Percentiles rank a stretch among this genome's conserved stretches.
Evolutionary conservation across 2,888 invertebrate genomes (phyloP).

Genomic region (Pilophorus perplexus): DNA sequence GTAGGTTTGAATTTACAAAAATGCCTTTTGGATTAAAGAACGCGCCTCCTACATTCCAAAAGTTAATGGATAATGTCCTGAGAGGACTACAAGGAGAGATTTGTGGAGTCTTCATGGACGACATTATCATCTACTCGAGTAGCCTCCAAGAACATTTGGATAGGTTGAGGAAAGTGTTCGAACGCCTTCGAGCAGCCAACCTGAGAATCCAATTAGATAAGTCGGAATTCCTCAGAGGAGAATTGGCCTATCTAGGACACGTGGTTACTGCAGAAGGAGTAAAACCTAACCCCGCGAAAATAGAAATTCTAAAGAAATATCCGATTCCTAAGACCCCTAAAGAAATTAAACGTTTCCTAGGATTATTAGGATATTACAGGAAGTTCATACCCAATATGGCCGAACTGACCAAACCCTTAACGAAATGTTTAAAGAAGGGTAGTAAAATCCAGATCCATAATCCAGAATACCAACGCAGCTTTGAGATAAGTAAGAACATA

Average conservation of each 20-base stretch:
- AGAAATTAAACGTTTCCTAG: conserved; percentile 37
- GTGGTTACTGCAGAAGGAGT: conserved; percentile 29
- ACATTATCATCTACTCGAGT: conserved; percentile 32
- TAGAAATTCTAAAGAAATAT: conserved; percentile 30
- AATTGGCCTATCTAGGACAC: conserved; percentile 37
- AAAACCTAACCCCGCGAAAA: conserved; percentile 38
- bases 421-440: not conserved
- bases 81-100: conserved; percentile 18
- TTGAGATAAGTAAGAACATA: no score
- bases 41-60: conserved; percentile 25
- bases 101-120: conserved; percentile 40
- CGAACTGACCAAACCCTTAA: not conserved
- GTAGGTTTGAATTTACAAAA: conserved; percentile 28
- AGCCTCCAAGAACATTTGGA: conserved; percentile 33
- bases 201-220: conserved; percentile 1
- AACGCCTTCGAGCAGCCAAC: conserved; percentile 12
- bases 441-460: no score
- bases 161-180: conserved; percentile 26
- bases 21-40: conserved; percentile 41
- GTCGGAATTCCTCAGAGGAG: conserved; percentile 29
- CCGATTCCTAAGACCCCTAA: conserved; percentile 32
- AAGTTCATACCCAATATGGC: conserved; percentile 26
- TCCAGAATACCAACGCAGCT: no score
- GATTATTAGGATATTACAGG: conserved; percentile 36
- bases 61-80: conserved; percentile 38